A percentile compares a stretch with the other conserved stretches of the same genome.
Conservation (phyloP, 2,113 vertebrate species). For the Nothoprocta perdicaria region DNA sequence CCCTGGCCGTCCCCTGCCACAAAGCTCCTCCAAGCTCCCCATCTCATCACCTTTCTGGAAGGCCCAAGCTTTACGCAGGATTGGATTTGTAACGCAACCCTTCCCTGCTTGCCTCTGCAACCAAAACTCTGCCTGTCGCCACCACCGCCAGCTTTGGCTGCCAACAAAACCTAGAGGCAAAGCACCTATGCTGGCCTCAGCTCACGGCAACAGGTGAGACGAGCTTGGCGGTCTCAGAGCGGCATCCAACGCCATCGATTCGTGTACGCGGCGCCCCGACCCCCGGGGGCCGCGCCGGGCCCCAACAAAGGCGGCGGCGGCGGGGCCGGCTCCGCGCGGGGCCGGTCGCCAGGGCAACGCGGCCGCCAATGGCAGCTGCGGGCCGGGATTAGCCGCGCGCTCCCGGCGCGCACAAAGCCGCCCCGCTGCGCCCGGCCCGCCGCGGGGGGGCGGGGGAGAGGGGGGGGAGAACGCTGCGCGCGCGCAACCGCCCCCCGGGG, state of each 20-base stretch:
- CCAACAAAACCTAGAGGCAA: not conserved
- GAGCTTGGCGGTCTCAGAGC: not conserved
- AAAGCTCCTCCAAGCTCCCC: not conserved
- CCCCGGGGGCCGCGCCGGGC: constrained; percentile 66
- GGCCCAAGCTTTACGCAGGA: not conserved
- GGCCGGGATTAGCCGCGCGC: no score
- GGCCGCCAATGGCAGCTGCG: no score
- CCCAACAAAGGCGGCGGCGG: constrained; percentile 83
- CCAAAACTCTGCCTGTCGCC: not conserved
- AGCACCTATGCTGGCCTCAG: not conserved
- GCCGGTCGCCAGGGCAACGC: constrained; percentile 73
- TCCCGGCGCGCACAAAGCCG: no score
- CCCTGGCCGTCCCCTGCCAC: not conserved
- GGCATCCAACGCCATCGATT: not conserved
- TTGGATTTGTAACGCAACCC: not conserved
- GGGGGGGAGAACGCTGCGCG: no score
- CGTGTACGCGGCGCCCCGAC: not conserved
- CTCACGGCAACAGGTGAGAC: not conserved
- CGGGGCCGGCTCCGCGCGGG: constrained; percentile 75
- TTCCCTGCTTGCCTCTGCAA: not conserved
- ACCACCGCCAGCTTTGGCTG: not conserved
- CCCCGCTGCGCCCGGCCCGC: no score
- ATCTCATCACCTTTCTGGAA: not conserved
- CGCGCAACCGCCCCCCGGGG: constrained; percentile 37
- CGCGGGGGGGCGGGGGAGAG: no score